These are phyloP conservation scores for Equus przewalskii DNA, from an alignment of 2,113 vertebrate species.

Conservation along the genomic window DNA sequence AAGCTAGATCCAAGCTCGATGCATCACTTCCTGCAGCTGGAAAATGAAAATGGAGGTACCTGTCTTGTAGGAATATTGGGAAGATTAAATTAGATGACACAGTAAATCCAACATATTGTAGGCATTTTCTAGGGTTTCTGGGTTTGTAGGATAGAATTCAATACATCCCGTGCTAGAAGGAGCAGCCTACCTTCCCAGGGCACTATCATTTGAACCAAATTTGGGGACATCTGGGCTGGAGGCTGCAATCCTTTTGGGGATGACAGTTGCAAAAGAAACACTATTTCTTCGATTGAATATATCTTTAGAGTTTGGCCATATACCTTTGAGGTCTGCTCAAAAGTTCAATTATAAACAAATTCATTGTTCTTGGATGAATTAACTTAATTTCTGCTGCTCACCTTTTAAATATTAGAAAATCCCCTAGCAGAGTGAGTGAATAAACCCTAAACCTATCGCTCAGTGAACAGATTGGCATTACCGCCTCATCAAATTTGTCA, in stretches of 20 bases:
- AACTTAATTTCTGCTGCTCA: background rate
- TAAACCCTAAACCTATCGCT: background rate
- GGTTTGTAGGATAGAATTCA: background rate
- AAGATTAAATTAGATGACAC: background rate
- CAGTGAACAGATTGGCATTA: accelerated
- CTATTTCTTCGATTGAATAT: accelerated
- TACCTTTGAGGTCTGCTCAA: background rate
- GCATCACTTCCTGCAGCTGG: accelerated
- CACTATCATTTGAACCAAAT: accelerated
- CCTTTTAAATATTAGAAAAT: background rate
- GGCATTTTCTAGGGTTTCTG: no score
- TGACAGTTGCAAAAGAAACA: background rate
- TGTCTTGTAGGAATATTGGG: no score
- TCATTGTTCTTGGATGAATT: no score
- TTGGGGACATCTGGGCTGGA: background rate
- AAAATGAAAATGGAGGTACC: accelerated
- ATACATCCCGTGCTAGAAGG: accelerated
- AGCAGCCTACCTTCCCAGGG: background rate
- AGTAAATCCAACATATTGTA: accelerated
- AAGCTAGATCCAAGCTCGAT: background rate
- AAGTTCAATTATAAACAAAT: background rate
- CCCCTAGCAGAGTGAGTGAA: background rate
- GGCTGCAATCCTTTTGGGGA: background rate
- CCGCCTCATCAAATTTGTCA: background rate
- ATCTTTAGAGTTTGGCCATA: background rate